These are phyloP conservation scores for Boulengeromyrus knoepffleri DNA, from an alignment of 2,113 vertebrate species.

Conservation along the genomic window DNA sequence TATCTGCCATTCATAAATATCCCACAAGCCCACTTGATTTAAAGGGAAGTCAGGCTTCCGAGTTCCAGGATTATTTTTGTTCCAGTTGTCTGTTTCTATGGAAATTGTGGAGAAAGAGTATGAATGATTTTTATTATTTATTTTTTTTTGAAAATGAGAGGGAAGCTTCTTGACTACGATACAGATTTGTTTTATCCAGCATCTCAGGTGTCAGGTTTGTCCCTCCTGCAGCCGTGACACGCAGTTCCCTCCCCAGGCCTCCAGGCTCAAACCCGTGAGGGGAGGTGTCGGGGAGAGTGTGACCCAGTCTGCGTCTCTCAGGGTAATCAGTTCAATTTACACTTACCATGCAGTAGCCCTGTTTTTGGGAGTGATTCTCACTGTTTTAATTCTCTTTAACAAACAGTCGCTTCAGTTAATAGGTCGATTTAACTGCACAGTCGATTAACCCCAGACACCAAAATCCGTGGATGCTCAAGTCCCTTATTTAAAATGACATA, in stretches of 20 bases:
- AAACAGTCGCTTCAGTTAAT: not conserved
- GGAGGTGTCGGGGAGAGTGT: not conserved
- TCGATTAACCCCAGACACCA: not conserved
- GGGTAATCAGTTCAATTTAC: not conserved
- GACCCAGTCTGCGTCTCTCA: not conserved
- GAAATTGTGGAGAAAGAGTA: not conserved
- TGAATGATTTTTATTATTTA: not conserved
- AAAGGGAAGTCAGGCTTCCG: not conserved
- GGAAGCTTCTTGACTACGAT: not conserved
- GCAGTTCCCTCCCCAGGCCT: not conserved
- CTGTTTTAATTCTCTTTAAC: not conserved
- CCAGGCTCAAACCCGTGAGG: not conserved
- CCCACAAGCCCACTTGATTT: constrained; percentile 1
- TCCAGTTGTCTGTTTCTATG: constrained; percentile 9
- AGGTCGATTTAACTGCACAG: not conserved
- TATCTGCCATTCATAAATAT: not conserved
- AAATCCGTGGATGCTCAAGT: not conserved
- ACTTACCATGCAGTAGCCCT: not conserved
- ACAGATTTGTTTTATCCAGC: not conserved
- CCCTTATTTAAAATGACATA: not conserved
- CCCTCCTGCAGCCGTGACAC: not conserved
- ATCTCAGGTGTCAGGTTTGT: not conserved
- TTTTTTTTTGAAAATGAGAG: not conserved
- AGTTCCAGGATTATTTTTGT: constrained; percentile 1
- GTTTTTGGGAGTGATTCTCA: not conserved